phyloP scores from a whole-genome alignment of 2,888 invertebrate genomes.

The Thecocarcelia acutangulata region DNA sequence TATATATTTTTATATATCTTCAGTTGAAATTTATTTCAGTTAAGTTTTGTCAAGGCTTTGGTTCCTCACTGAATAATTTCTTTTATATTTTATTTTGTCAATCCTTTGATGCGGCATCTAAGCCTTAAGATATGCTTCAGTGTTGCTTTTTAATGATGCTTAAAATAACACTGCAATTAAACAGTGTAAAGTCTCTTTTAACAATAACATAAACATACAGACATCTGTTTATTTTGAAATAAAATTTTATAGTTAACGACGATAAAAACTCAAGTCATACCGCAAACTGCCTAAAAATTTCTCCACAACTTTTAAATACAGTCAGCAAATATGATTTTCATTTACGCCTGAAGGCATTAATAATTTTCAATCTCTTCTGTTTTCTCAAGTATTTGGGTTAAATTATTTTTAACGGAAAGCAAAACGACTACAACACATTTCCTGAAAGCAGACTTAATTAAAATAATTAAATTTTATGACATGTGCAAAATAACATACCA shows the following conservation, averaged over 20 bases:
- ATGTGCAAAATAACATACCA: slow-evolving; percentile 37
- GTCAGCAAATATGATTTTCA: too few species aligned
- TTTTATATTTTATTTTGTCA: not conserved
- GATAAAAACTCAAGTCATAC: too few species aligned
- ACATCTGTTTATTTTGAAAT: too few species aligned
- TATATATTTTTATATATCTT: too few species aligned
- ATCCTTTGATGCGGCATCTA: slow-evolving; percentile 6
- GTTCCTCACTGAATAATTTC: too few species aligned
- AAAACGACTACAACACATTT: slow-evolving; percentile 21
- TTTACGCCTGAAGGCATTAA: not conserved
- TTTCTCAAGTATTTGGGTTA: slow-evolving; percentile 8
- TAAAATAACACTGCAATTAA: not conserved
- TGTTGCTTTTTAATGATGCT: not conserved
- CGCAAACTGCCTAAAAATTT: too few species aligned
- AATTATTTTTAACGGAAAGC: slow-evolving; percentile 19
- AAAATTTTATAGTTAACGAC: too few species aligned
- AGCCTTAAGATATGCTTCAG: not conserved
- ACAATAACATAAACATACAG: not conserved
- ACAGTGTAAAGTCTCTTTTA: slow-evolving; percentile 1
- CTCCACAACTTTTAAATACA: too few species aligned
- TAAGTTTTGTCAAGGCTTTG: too few species aligned
- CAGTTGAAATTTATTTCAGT: too few species aligned
- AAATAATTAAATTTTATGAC: slow-evolving; percentile 59
- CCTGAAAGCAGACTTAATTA: slow-evolving; percentile 56
- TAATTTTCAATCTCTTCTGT: slow-evolving; percentile 11